Evolutionary conservation across 2,888 invertebrate species (phyloP).

Genomic region (Enchytraeus crypticus): DNA sequence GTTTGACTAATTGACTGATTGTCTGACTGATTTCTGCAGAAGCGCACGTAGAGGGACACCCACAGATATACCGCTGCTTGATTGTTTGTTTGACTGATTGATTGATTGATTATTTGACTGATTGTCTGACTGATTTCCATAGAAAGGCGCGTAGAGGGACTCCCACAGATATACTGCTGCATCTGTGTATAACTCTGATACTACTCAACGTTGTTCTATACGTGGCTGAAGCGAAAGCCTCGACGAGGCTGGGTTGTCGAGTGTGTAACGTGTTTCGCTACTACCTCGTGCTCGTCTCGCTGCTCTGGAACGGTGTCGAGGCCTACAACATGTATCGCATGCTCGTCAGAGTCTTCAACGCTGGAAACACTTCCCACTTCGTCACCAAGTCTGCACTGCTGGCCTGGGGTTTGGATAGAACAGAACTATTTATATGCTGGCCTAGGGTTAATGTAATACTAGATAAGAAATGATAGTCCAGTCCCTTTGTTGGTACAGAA

Average conservation of each 20-base stretch:
- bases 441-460: no score
- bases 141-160: constrained; percentile 12
- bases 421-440: no score
- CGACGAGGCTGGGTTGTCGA: constrained; percentile 6
- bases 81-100: no score
- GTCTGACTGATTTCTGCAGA: no score
- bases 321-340: constrained; percentile 21
- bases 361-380: constrained; percentile 6
- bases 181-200: constrained; percentile 16
- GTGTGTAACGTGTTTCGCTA: constrained; percentile 15
- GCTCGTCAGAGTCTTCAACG: constrained; percentile 18
- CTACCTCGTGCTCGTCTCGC: constrained; percentile 19
- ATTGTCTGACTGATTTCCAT: no score
- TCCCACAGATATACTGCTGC: constrained; percentile 12
- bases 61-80: no score
- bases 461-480: no score
- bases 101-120: no score
- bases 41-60: no score
- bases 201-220: constrained; percentile 11
- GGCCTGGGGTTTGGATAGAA: constrained; percentile 22
- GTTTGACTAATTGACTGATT: no score
- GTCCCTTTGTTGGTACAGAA: no score
- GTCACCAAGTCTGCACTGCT: constrained; percentile 14
- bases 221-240: constrained; percentile 8
- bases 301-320: constrained; percentile 22